Evolutionary conservation across 2,888 invertebrate genomes (phyloP).

Genomic region (Tipula lateralis): DNA sequence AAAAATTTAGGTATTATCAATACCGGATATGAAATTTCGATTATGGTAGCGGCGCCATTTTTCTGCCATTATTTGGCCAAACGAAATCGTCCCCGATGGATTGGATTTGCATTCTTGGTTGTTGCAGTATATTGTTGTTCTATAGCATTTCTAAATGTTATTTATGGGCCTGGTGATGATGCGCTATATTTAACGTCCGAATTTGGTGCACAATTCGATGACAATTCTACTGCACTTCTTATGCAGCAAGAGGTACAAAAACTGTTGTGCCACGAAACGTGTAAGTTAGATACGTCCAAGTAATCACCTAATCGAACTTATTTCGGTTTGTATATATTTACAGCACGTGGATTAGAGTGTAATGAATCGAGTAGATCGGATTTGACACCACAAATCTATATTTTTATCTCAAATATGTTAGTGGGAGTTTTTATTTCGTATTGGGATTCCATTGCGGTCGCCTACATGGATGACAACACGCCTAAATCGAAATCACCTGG

Average conservation of each 20-base stretch:
- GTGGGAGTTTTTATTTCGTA: constrained; percentile 66
- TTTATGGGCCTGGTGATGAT: constrained; percentile 65
- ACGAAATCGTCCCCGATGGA: constrained; percentile 69
- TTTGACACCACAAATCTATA: constrained; percentile 57
- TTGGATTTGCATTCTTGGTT: constrained; percentile 55
- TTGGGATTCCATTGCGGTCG: constrained; percentile 64
- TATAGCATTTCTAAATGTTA: constrained; percentile 63
- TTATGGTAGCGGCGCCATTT: constrained; percentile 60
- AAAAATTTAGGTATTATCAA: constrained; percentile 66
- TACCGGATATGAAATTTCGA: constrained; percentile 69
- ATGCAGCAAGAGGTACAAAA: constrained; percentile 52
- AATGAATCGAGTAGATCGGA: constrained; percentile 41
- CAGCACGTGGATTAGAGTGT: background rate
- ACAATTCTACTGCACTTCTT: constrained; percentile 48
- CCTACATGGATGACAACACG: constrained; percentile 74
- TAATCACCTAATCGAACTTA: constrained; percentile 35
- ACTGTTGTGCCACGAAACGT: constrained; percentile 50
- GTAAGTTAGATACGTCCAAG: constrained; percentile 39
- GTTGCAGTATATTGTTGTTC: constrained; percentile 62
- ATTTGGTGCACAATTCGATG: constrained; percentile 50
- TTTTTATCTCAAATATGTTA: constrained; percentile 64
- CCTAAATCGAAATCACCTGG: constrained; percentile 67
- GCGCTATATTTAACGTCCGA: constrained; percentile 59
- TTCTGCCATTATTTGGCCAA: constrained; percentile 66
- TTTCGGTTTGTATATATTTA: too few relatives aligned